A percentile compares a stretch with the other conserved stretches of the same genome.
phyloP scores from a whole-genome alignment of 2,113 vertebrate genomes.

The Synodontis membranacea region DNA sequence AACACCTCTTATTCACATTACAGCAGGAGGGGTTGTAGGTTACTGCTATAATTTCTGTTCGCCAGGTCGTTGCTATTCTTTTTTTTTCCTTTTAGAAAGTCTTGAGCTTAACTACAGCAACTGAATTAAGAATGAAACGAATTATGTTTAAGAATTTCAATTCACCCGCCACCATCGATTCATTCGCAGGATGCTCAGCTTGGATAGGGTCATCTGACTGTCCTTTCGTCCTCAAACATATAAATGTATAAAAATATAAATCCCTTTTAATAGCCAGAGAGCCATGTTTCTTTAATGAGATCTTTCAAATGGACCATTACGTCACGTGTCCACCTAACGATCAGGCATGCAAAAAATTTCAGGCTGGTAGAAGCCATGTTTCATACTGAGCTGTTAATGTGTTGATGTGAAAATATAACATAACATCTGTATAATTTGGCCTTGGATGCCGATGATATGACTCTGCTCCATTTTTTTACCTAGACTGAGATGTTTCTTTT shows the following conservation, averaged over 20 bases:
- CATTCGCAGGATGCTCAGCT: background rate
- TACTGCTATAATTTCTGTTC: background rate
- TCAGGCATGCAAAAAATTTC: conserved; percentile 41
- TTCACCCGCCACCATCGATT: conserved; percentile 3
- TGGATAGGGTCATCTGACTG: conserved; percentile 14
- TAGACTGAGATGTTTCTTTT: background rate
- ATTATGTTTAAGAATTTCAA: background rate
- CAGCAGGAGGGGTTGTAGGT: background rate
- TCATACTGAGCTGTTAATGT: conserved; percentile 28
- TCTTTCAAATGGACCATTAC: conserved; percentile 44
- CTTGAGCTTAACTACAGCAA: background rate
- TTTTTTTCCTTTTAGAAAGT: background rate
- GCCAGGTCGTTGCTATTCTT: background rate
- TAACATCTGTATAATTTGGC: conserved; percentile 20
- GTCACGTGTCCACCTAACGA: conserved; percentile 30
- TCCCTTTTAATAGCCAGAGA: conserved; percentile 40
- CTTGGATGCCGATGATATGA: conserved; percentile 7
- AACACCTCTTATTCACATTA: background rate
- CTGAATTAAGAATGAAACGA: conserved; percentile 1
- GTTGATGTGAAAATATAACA: conserved; percentile 43
- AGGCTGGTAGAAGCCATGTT: conserved; percentile 24
- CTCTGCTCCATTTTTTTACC: conserved; percentile 5
- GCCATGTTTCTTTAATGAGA: conserved; percentile 42
- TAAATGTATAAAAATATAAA: too few species aligned
- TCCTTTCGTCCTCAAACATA: conserved; percentile 52